Evolutionary conservation across 2,797 vertebrate genomes (phyloP).

Genomic region (Mormyrus hasselquistii): DNA sequence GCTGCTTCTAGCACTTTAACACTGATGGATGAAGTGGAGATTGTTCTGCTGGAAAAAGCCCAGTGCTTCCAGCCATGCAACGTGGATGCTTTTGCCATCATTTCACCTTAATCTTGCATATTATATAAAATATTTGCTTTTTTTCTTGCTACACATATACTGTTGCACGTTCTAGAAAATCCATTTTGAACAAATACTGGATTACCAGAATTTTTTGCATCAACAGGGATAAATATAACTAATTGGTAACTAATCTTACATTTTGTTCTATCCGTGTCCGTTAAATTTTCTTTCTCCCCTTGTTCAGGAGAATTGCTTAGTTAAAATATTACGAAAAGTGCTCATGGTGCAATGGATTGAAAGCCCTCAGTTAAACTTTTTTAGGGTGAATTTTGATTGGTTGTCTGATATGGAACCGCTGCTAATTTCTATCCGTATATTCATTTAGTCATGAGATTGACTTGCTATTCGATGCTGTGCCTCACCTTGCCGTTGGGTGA

Average conservation of each 20-base stretch:
- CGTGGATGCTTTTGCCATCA: background rate
- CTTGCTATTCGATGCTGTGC: background rate
- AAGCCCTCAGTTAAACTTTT: constrained; percentile 20
- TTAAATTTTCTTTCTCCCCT: background rate
- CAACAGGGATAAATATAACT: background rate
- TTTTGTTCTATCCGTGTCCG: background rate
- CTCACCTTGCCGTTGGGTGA: background rate
- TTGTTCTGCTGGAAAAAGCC: background rate
- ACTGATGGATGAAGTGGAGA: background rate
- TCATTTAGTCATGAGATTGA: background rate
- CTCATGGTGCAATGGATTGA: background rate
- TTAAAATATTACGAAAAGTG: background rate
- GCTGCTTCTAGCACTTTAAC: background rate
- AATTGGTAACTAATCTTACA: background rate
- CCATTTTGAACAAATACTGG: background rate
- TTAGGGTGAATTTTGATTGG: background rate
- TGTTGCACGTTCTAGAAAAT: background rate
- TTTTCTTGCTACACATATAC: background rate
- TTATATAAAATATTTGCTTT: background rate
- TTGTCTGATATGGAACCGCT: constrained; percentile 18
- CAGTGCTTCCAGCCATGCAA: background rate
- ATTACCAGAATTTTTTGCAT: background rate
- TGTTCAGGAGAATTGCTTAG: background rate
- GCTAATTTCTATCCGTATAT: background rate
- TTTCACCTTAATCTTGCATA: background rate